These are phyloP conservation scores for Lathamus discolor DNA, from an alignment of 2,113 vertebrate species.

Conservation along the genomic window DNA sequence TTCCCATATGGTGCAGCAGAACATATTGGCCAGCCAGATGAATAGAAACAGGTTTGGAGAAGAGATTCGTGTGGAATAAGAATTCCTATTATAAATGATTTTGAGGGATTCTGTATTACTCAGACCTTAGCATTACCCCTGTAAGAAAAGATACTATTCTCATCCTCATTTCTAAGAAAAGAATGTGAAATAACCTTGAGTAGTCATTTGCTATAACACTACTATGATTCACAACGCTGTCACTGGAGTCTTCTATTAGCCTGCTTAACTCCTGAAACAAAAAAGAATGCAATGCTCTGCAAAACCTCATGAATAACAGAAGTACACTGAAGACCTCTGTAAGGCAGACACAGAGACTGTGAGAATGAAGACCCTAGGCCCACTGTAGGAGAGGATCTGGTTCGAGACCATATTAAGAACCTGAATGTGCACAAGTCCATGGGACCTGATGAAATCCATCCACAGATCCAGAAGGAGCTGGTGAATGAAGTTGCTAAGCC, in stretches of 20 bases:
- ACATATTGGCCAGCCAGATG: not conserved
- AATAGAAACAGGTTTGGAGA: not conserved
- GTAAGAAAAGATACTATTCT: not conserved
- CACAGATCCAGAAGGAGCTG: no score
- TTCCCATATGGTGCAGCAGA: slow-evolving; percentile 23
- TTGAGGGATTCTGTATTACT: not conserved
- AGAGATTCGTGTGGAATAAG: not conserved
- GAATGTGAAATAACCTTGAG: not conserved
- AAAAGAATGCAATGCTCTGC: fast-evolving
- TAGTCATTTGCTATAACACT: not conserved
- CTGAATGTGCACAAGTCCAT: no score
- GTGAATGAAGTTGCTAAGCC: no score
- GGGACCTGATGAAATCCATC: no score
- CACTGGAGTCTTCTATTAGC: not conserved
- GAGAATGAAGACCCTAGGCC: no score
- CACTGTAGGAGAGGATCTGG: no score
- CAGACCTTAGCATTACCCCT: not conserved
- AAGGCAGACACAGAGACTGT: no score
- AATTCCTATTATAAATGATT: not conserved
- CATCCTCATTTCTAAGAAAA: not conserved
- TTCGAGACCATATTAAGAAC: no score
- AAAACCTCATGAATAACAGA: not conserved
- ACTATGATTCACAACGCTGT: not conserved
- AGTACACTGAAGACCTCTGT: not conserved
- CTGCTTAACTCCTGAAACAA: not conserved